Evolutionary conservation across 2,888 invertebrate species (phyloP).

Genomic region (Trichopria drosophilae): DNA sequence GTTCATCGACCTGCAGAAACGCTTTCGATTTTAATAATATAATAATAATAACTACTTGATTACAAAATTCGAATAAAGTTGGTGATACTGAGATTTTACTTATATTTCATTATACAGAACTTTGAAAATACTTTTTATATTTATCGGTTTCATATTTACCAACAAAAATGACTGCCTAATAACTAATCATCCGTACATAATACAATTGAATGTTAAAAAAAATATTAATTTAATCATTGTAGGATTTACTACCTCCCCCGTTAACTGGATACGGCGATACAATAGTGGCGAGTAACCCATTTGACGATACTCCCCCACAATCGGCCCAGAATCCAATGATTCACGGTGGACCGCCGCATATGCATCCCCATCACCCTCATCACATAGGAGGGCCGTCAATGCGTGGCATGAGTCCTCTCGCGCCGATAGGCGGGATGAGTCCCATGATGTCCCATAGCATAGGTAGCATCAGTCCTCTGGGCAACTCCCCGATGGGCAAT

Average conservation of each 20-base stretch:
- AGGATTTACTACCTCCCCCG: slow-evolving; percentile 81
- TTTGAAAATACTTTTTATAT: background rate
- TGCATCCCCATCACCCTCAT: slow-evolving; percentile 62
- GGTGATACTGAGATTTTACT: too few relatives aligned
- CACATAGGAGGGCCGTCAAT: slow-evolving; percentile 68
- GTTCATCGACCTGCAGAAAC: too few relatives aligned
- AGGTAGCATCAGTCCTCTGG: slow-evolving; percentile 57
- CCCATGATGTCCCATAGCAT: slow-evolving; percentile 58
- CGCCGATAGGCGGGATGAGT: slow-evolving; percentile 57
- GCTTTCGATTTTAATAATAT: too few relatives aligned
- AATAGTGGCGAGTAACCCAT: slow-evolving; percentile 91
- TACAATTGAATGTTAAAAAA: too few relatives aligned
- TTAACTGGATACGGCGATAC: slow-evolving; percentile 90
- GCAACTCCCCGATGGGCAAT: slow-evolving; percentile 53
- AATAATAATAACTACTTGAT: too few relatives aligned
- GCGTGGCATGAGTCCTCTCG: slow-evolving; percentile 68
- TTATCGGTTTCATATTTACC: background rate
- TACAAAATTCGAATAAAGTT: too few relatives aligned
- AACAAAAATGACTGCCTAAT: too few relatives aligned
- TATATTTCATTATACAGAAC: too few relatives aligned
- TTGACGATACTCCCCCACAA: slow-evolving; percentile 83
- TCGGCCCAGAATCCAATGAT: slow-evolving; percentile 61
- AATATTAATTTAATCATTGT: slow-evolving; percentile 49
- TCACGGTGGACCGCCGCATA: slow-evolving; percentile 60
- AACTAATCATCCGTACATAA: too few relatives aligned